Base-by-base conservation (phyloP, 1,140 invertebrate species). In the Cotesia typhae region DNA sequence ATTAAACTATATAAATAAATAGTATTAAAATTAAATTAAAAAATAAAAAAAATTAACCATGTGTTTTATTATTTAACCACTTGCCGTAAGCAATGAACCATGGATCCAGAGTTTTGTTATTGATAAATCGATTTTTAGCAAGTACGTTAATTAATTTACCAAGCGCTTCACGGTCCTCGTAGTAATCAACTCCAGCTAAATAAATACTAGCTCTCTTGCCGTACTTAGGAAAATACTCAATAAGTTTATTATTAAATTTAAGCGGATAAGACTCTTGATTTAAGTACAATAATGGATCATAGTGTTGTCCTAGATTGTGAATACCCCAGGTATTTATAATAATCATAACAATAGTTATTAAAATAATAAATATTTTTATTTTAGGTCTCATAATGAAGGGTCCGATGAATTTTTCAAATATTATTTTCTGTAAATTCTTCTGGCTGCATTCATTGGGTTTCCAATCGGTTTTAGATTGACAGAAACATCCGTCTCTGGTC, bases 281-380 rank as follows among this genome's bases (percentile, higher is more conserved):
- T n/a, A 90, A 79, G 77, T 90, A 91, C 82, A 85, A 86, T n/a
- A 87, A 82, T 0, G 89, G 86, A 76, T 90, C 88, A 77, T 90
- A 91, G 66, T 90, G 87, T 72, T 89, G 88, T n/a, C 85, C 79
- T 52, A 90, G 75, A 4, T 87, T 78, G 20, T 85, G 83, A 36
- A 89, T 85, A 4, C 88, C 88, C 84, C 83, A 87, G 0, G 79
- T 64, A 53, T 87, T 87, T n/a, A 84, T 12, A 14, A 70, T 71
- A 0, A 84, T 68, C 0, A 83, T 20, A 0, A 67, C 52, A 0
- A 76, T 70, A 3, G 89, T 88, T 6, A 85, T 63, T 7, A 87
- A n/a, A 3, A 90, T 59, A 0, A 90, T 83, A 5, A 85, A 37
- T 1, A 85, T 74, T 78, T 90, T 90, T 1, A 85, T 80, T 0